These are phyloP conservation scores for Tachuris rubrigastra DNA, from an alignment of 2,113 vertebrate species.

Conservation along the genomic window DNA sequence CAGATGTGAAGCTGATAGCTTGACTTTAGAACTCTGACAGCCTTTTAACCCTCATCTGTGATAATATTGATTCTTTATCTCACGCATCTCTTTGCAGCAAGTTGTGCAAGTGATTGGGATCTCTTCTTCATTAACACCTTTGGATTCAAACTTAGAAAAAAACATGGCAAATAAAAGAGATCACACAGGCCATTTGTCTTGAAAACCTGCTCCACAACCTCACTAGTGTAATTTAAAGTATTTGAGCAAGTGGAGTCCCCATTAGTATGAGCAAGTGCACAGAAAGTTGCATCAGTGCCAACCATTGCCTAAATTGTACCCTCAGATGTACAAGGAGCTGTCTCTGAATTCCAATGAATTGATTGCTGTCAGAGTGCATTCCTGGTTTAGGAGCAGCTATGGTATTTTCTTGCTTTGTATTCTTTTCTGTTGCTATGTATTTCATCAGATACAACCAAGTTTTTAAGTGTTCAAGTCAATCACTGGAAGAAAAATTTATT, in stretches of 20 bases:
- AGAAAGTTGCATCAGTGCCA: not conserved
- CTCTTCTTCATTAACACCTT: not conserved
- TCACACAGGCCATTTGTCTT: not conserved
- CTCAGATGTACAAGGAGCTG: not conserved
- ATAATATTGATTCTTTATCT: not conserved
- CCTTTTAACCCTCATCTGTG: not conserved
- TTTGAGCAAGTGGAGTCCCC: not conserved
- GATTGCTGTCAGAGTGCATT: not conserved
- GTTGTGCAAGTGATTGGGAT: not conserved
- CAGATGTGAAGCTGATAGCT: not conserved
- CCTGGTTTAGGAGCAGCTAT: not conserved
- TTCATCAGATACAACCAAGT: not conserved
- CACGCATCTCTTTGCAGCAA: not conserved
- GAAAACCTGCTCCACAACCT: not conserved
- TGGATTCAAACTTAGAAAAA: not conserved
- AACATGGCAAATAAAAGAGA: not conserved
- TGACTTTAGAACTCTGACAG: not conserved
- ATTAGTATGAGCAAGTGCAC: accelerated
- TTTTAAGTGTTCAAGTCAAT: not conserved
- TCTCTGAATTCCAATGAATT: not conserved
- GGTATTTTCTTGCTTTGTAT: not conserved
- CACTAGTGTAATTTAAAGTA: not conserved
- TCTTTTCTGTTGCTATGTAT: not conserved
- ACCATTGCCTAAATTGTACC: not conserved
- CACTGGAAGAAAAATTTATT: not conserved